Base-by-base conservation (phyloP, 2,797 vertebrate species). In the Periparus ater region DNA sequence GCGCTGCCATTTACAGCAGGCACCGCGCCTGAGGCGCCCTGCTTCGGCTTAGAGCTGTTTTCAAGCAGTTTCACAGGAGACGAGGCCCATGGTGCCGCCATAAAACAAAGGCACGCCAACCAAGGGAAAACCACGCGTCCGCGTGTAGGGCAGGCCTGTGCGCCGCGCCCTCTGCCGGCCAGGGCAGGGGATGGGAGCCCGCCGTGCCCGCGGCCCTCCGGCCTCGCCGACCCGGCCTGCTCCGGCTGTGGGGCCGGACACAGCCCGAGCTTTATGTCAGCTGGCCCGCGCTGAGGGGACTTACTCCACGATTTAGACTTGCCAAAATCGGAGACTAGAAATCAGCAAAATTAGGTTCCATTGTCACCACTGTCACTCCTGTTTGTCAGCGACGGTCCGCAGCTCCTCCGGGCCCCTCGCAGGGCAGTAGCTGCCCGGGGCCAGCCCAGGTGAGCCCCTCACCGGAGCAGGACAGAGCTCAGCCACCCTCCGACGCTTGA, bases 41-140 rank as follows among this genome's bases (percentile, higher is more conserved):
- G 5, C 26, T 13, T 17, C n/a, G 18, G 5, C 19, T 16, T 0
- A 4, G 11, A 26, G 77, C 29, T 26, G 13, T 7, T 47, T 30
- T 3, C 12, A 21, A 8, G 68, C 34, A 10, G 13, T 6, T 27
- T 20, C 38, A 14, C 15, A 6, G 21, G 8, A 19, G 18, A 3
- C 20, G 3, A 34, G 17, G 34, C 23, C 13, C 23, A 13, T 2
- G 12, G 13, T 9, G 26, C 32, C 1, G 3, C 23, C 38, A 0
- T 10, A 5, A n/a, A 62, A 2, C 32, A 70, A 21, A 26, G 47
- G 32, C 47, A 17, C 4, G 2, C 32, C 29, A 7, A 1, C 0
- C 19, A 2, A 27, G 10, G 42, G 14, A 6, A 15, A 44, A 0
- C 2, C 23, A 17, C 12, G 13, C 23, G 1, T 0, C 6, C 13